phyloP scores from a whole-genome alignment of 2,797 vertebrate species.

The Ctenopoma kingsleyae region DNA sequence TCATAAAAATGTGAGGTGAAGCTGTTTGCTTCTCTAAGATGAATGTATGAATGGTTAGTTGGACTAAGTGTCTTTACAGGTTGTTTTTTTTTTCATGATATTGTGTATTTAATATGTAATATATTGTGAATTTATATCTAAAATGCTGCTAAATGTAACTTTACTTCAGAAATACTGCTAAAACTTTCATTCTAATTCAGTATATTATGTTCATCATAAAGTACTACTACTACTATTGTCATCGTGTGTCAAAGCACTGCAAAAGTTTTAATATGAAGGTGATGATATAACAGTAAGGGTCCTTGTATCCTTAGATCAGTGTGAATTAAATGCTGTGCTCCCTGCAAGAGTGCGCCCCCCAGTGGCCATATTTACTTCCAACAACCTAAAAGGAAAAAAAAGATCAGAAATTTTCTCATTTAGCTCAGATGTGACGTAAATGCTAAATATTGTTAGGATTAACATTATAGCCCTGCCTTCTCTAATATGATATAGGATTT shows the following conservation, averaged over 20 bases:
- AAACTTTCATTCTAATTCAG: no score
- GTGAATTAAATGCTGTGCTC: background rate
- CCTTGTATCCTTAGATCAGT: background rate
- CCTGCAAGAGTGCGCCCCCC: constrained; percentile 39
- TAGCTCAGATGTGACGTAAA: background rate
- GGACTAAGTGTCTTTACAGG: constrained; percentile 1
- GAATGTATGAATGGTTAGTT: background rate
- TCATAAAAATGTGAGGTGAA: background rate
- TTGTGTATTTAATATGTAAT: background rate
- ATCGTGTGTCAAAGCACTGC: no score
- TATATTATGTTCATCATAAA: no score
- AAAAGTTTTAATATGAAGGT: background rate
- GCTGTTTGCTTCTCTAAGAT: background rate
- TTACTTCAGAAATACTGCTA: no score
- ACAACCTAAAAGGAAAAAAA: background rate
- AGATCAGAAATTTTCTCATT: background rate
- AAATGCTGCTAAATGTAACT: background rate
- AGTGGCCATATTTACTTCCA: constrained; percentile 19
- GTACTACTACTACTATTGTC: no score
- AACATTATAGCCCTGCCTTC: background rate
- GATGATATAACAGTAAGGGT: background rate
- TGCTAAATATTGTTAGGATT: background rate
- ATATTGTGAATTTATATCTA: background rate
- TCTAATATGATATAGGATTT: background rate
- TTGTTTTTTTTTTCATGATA: background rate